Evolutionary conservation across 2,888 invertebrate genomes (phyloP), one percentile per base, ranked within the genome.

Genomic region (Parnassius mnemosyne): DNA sequence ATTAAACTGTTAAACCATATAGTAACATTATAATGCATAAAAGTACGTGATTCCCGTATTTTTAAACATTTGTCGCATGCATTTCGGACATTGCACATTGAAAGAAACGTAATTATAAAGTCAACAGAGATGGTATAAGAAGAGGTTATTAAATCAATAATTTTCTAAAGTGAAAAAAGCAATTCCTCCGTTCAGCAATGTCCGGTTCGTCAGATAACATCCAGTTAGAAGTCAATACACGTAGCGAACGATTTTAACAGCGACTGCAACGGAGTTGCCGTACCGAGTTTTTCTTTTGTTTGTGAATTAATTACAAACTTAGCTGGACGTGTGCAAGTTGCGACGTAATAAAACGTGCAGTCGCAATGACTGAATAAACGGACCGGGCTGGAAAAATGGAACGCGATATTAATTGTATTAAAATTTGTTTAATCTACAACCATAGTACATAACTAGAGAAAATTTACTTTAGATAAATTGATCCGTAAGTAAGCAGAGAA

Each of bases 81-180:
- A 34, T 42, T 60, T 54, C 50, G 46, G 41, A 34, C 51, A 41
- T 16, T 46, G 41, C 55, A 52, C 49, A 25, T 41, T 56, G 47
- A 52, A 52, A 13, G 63, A 47, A 59, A 52, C 47, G 42, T 20
- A 46, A 59, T 63, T 59, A 55, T 59, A 55, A 63, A 63, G 55
- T 63, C 55, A 59, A 59, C 63, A 63, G 49, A 46, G 61, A 52
- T 41, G 12, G 16, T 10, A 52, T 44, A 60, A 63, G 49, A 63
- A 63, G 16, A 20, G 43, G 57, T 64, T 64, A 64, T 64, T 64
- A 60, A 64, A 64, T 53, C 59, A 53, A 56, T 63, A 63, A 64
- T 64, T 60, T 60, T 57, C 57, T 43, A 11, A 56, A 20, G 16
- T 9, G 13, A 64, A 63, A 63, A 63, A 41, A 9, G 51, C 25